phyloP scores from a whole-genome alignment of 2,113 vertebrate genomes.

The Channa argus region DNA sequence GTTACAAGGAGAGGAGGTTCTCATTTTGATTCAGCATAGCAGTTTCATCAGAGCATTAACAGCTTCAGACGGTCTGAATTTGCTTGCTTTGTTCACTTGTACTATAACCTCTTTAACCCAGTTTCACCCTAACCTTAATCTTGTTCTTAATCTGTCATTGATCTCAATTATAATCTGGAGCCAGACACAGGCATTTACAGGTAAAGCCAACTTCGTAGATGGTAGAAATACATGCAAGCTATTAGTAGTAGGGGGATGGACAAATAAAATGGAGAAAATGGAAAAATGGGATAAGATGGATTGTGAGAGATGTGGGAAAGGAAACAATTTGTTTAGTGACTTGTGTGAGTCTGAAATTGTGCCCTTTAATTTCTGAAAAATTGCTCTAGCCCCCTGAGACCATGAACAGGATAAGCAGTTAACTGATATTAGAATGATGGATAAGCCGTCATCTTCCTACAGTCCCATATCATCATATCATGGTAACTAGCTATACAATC shows the following conservation, averaged over 20 bases:
- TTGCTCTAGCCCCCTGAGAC: too few species aligned
- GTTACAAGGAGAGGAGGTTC: slow-evolving; percentile 26
- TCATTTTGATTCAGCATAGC: slow-evolving; percentile 44
- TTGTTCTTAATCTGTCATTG: slow-evolving; percentile 62
- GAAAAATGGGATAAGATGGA: background rate
- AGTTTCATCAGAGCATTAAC: slow-evolving; percentile 19
- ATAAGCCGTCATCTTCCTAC: too few species aligned
- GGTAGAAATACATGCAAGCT: background rate
- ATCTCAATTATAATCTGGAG: slow-evolving; percentile 35
- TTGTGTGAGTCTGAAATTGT: background rate
- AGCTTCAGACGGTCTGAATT: slow-evolving; percentile 29
- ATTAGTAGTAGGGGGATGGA: background rate
- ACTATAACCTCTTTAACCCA: slow-evolving; percentile 42
- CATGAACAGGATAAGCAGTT: too few species aligned
- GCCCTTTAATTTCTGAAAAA: background rate
- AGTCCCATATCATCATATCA: too few species aligned
- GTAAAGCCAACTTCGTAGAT: background rate
- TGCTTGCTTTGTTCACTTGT: slow-evolving; percentile 22
- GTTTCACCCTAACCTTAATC: slow-evolving; percentile 53
- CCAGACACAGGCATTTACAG: slow-evolving; percentile 26
- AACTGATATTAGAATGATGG: too few species aligned
- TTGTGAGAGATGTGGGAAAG: background rate
- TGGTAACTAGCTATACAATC: too few species aligned
- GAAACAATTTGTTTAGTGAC: too few species aligned
- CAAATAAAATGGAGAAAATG: background rate